Percentiles rank a stretch among this genome's conserved stretches.
These are phyloP conservation scores for Anguilla pacifica DNA, from an alignment of 2,797 vertebrate species.

Conservation along the genomic window DNA sequence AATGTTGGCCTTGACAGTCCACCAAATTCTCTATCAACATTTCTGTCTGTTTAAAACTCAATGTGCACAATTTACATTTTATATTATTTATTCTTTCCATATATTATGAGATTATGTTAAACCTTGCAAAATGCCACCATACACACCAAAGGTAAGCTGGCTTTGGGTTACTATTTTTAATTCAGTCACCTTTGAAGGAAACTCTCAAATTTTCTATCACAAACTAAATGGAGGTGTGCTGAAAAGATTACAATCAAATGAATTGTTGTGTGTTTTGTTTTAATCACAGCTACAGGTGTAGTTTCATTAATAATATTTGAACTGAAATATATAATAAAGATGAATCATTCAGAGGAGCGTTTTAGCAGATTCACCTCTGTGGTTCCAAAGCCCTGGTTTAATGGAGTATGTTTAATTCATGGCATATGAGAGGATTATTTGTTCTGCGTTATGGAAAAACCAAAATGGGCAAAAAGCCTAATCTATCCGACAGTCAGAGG, in stretches of 20 bases:
- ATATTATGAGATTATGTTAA: not conserved
- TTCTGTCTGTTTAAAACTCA: not conserved
- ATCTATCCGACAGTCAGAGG: not conserved
- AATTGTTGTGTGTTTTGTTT: not conserved
- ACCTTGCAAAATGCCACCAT: not conserved
- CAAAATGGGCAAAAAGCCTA: not conserved
- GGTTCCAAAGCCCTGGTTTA: not conserved
- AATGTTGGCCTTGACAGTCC: not conserved
- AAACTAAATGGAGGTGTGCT: not conserved
- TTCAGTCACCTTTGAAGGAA: not conserved
- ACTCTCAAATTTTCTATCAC: not conserved
- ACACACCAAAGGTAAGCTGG: not conserved
- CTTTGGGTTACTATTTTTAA: not conserved
- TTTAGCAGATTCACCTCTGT: not conserved
- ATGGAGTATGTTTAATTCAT: not conserved
- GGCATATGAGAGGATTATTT: not conserved
- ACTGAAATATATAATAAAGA: not conserved
- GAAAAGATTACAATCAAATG: not conserved
- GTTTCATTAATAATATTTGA: slow-evolving; percentile 6
- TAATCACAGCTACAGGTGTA: not conserved
- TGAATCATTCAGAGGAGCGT: not conserved
- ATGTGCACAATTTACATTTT: too few species aligned
- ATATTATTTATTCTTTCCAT: not conserved
- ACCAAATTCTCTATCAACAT: not conserved
- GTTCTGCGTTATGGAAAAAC: slow-evolving; percentile 19